A percentile compares a stretch with the other conserved stretches of the same genome.
Evolutionary conservation across 2,113 vertebrate genomes (phyloP).

Genomic region (Bufo bufo): DNA sequence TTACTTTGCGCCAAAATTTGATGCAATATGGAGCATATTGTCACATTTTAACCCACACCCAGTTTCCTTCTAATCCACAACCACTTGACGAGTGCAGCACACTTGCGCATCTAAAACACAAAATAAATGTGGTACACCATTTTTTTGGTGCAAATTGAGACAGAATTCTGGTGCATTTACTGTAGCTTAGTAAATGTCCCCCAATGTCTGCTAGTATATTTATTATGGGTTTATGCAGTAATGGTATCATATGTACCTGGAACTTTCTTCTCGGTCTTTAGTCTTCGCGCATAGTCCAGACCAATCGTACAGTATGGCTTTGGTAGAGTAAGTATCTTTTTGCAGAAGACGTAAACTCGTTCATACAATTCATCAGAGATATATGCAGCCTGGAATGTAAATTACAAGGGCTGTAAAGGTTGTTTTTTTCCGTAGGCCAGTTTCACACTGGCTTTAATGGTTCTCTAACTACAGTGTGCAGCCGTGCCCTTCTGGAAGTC

Average conservation of each 20-base stretch:
- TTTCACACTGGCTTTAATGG: neutral
- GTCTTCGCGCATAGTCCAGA: slow-evolving; percentile 78
- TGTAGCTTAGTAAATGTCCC: too few species aligned
- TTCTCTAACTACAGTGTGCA: too few species aligned
- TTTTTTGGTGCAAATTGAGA: too few species aligned
- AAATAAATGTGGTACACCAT: too few species aligned
- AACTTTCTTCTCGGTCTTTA: slow-evolving; percentile 78
- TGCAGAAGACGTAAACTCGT: slow-evolving; percentile 86
- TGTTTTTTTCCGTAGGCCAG: neutral
- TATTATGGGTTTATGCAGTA: neutral
- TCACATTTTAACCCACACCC: too few species aligned
- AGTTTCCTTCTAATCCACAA: too few species aligned
- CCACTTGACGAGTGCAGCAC: too few species aligned
- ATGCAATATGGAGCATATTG: too few species aligned
- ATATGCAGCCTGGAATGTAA: slow-evolving; percentile 76
- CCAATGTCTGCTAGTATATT: neutral
- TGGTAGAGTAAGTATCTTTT: slow-evolving; percentile 83
- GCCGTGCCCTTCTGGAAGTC: too few species aligned
- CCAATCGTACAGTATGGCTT: slow-evolving; percentile 87
- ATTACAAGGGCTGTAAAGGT: neutral
- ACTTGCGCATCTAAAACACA: too few species aligned
- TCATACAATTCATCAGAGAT: slow-evolving; percentile 84
- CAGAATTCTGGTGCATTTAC: too few species aligned
- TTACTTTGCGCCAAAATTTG: too few species aligned
- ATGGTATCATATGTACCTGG: slow-evolving; percentile 72